These are phyloP conservation scores for Meloidogyne chitwoodi DNA, from an alignment of 1,140 invertebrate genomes.

Conservation along the genomic window DNA sequence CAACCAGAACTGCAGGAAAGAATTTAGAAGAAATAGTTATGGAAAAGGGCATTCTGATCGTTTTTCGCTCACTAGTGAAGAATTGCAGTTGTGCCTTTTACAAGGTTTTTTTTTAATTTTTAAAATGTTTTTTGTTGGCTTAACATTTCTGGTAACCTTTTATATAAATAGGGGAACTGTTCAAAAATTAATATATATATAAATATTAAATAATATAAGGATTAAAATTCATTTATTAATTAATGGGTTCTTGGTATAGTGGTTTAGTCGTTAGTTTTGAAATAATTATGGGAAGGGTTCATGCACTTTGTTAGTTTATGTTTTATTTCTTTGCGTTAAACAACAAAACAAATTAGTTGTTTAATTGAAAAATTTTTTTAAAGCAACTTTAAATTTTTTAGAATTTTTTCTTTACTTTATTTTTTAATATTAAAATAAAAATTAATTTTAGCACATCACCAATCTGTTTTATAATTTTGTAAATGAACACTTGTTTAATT, in stretches of 20 bases:
- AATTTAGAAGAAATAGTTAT: constrained; percentile 71
- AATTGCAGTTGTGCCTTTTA: constrained; percentile 69
- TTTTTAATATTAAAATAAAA: not conserved
- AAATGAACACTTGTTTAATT: constrained; percentile 9
- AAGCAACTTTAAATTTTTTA: not conserved
- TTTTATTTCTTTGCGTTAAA: too few species aligned
- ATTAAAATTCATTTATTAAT: too few species aligned
- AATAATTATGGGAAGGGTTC: too few species aligned
- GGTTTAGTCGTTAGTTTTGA: too few species aligned
- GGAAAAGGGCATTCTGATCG: constrained; percentile 70
- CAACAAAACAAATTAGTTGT: too few species aligned
- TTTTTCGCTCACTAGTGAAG: constrained; percentile 69
- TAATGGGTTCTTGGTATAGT: too few species aligned
- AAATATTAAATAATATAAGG: too few species aligned
- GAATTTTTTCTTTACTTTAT: not conserved
- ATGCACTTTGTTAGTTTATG: too few species aligned
- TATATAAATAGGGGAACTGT: too few species aligned
- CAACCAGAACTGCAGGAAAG: constrained; percentile 21
- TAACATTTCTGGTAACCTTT: too few species aligned
- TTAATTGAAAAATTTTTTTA: not conserved
- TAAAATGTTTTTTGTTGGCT: too few species aligned
- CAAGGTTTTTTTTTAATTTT: constrained; percentile 51
- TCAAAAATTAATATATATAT: too few species aligned
- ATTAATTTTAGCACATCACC: constrained; percentile 16
- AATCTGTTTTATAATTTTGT: constrained; percentile 10